Base-by-base conservation (phyloP, 2,113 vertebrate genomes). In the Siniperca chuatsi region DNA sequence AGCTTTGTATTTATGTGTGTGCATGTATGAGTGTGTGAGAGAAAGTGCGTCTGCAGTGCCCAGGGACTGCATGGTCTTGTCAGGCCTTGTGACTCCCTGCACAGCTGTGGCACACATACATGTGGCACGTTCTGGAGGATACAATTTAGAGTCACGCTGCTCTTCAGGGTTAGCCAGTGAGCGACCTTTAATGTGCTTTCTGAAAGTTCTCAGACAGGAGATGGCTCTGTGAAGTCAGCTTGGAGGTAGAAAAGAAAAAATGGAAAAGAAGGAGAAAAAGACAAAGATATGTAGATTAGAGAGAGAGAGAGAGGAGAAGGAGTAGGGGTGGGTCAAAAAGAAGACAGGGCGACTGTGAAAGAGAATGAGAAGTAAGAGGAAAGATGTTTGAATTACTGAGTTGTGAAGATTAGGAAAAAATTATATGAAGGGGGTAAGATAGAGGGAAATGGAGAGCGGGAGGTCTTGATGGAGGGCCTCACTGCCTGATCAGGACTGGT, bases 371-470 rank as follows among this genome's bases (percentile, higher is more conserved):
- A 81, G 76, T 75, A 82, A 78, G 83, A 80, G 65, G 66, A 83
- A 88, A 79, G 48, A 81, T 78, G 81, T 87, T 86, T 90, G 86
- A 93, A 83, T 90, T 82, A 88, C 66, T 85, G 87, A 87, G 76
- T 88, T 89, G 87, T 91, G 86, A 89, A 92, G 89, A 93, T 90
- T 68, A 37, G 35, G 35, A 83, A 85, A 72, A 83, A 92, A 88
- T 89, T 65, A 85, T 74, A 91, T 77, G 58, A 64, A 87, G 80
- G 44, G 64, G 37, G 62, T 55, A 64, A 79, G 83, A 82, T 33
- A 64, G 77, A 81, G 70, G 61, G 83, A 77, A 85, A 83, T 86
- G 35, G 79, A 87, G 80, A 84, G 85, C 70, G 75, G 75, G 88
- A 84, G 75, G 83, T 85, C 68, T 76, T 87, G 90, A 92, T 90